Base-by-base conservation (phyloP, 1,140 invertebrate genomes). In the Drosophila burlai region DNA sequence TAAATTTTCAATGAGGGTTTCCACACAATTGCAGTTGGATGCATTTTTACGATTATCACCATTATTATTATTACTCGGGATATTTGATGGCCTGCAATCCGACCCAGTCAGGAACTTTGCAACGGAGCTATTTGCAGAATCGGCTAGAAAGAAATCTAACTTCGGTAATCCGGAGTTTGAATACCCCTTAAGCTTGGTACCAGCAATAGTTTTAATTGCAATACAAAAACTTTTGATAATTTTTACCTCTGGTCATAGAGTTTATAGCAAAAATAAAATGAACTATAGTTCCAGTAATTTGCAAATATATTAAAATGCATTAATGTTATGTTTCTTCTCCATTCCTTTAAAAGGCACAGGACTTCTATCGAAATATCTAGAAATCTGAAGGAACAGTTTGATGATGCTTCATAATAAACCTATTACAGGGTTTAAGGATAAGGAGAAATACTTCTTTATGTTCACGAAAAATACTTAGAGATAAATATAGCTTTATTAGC, bases 1-100 rank as follows among this genome's bases (percentile, higher is more conserved):
- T 82, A 79, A 79, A 85, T 85, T 68, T 55, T 36, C 79, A 68
- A 86, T 86, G 45, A 31, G 66, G 55, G 40, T 69, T 84, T 84
- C 77, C 83, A 67, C 43, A 40, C 83, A 78, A 86, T 85, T 86
- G 46, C 47, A 42, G 62, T 52, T 60, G 29, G 38, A 76, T 76
- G 69, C 74, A 43, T 67, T 76, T 66, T 67, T 69, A 55, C 73
- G 43, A 81, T 81, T 55, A 69, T 63, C 60, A 67, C 62, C 16
- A 62, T 69, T 68, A 73, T 61, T 66, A 63, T 67, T 52, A 68
- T 82, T 58, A 77, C 50, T 42, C 38, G 16, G 36, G 29, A 73
- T 58, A 59, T 54, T 52, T 63, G 36, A 67, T 64, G 40, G 46
- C 11, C 76, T 63, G 40, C 59, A 13, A 24, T 49, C 38, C 54